Conservation (phyloP, 2,888 invertebrate species). For the Trichogramma evanescens region DNA sequence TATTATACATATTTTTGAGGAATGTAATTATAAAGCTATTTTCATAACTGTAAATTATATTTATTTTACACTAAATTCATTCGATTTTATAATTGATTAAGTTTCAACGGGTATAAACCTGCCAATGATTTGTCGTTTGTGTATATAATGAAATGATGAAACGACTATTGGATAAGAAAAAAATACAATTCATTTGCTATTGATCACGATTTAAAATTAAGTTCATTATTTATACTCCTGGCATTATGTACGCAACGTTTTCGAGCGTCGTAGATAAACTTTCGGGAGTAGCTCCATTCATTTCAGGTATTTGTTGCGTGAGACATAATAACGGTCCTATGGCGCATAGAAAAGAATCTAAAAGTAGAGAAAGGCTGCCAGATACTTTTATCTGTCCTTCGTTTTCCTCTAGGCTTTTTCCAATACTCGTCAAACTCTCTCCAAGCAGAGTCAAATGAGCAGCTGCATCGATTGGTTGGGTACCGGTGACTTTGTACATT, state of each 20-base stretch:
- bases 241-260: constrained; percentile 86
- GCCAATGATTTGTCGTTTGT: no score
- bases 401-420: constrained; percentile 85
- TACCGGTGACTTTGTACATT: constrained; percentile 62
- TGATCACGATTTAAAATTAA: constrained; percentile 5
- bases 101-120: no score
- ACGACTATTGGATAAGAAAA: no score
- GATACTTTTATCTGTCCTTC: constrained; percentile 95
- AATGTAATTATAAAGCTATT: constrained; percentile 12
- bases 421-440: constrained; percentile 88
- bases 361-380: constrained; percentile 83
- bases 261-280: constrained; percentile 67
- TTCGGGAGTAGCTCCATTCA: constrained; percentile 48
- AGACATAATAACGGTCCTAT: constrained; percentile 82
- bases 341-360: constrained; percentile 88
- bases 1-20: constrained; percentile 9
- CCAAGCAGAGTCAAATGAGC: constrained; percentile 87
- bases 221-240: constrained; percentile 35
- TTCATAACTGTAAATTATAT: constrained; percentile 13
- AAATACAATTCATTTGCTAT: neutral
- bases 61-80: constrained; percentile 11
- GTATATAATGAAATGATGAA: no score
- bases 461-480: constrained; percentile 81
- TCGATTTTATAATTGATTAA: no score
- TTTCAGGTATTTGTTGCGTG: constrained; percentile 72